phyloP scores from a whole-genome alignment of 2,797 vertebrate species.

The Bovichtus diacanthus region DNA sequence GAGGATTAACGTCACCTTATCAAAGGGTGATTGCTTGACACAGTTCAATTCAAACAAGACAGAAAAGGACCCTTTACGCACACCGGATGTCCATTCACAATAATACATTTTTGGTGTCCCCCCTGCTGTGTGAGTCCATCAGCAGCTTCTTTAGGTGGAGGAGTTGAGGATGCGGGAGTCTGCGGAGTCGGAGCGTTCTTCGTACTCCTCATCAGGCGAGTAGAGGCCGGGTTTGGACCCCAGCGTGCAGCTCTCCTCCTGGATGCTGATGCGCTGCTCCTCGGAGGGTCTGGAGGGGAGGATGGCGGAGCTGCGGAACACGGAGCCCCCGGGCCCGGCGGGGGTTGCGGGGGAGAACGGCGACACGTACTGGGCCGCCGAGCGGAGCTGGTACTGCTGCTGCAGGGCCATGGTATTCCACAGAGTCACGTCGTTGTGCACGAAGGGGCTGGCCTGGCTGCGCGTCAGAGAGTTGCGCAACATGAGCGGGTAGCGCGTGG shows the following conservation, averaged over 20 bases:
- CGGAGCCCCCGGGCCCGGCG: conserved; percentile 71
- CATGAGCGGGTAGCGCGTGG: conserved; percentile 95
- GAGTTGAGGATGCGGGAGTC: conserved; percentile 95
- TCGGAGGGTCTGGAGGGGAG: conserved; percentile 88
- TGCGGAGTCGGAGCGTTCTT: conserved; percentile 95
- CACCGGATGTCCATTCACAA: conserved; percentile 28
- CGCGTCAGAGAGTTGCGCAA: conserved; percentile 94
- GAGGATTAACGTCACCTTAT: conserved; percentile 23
- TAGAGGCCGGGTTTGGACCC: conserved; percentile 92
- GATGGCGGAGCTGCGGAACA: conserved; percentile 92
- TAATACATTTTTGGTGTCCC: conserved; percentile 58
- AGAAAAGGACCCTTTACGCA: background rate
- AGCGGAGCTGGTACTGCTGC: conserved; percentile 97
- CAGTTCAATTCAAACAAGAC: conserved; percentile 35
- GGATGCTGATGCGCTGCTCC: conserved; percentile 90
- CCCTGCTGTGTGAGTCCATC: conserved; percentile 10
- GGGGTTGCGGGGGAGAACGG: conserved; percentile 89
- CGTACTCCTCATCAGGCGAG: conserved; percentile 94
- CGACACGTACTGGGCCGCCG: conserved; percentile 91
- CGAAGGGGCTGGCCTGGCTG: conserved; percentile 90
- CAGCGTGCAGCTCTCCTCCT: conserved; percentile 90
- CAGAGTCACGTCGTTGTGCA: conserved; percentile 94
- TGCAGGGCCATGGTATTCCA: conserved; percentile 99
- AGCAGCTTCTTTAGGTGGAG: conserved; percentile 81
- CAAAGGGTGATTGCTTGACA: conserved; percentile 37